Conservation (phyloP, 2,797 vertebrate genomes). For the Girardinus metallicus region DNA sequence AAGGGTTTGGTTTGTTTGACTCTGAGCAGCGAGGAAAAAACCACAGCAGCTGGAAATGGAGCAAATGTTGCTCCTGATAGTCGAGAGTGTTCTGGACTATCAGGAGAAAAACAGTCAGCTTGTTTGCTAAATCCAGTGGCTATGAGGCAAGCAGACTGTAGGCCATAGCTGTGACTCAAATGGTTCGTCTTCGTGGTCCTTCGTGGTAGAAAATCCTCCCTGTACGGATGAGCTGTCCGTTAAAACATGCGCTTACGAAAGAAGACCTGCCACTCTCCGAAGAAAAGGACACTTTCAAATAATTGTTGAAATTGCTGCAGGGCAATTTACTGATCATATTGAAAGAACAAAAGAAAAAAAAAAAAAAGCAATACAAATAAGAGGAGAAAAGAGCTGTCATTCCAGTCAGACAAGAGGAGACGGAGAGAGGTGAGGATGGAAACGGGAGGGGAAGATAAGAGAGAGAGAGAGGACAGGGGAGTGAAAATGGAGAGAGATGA, state of each 20-base stretch:
- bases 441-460: constrained; percentile 50
- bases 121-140: background rate
- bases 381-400: constrained; percentile 17
- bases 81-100: no score
- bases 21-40: no score
- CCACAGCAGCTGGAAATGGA: no score
- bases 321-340: constrained; percentile 21
- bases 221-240: constrained; percentile 6
- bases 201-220: constrained; percentile 30
- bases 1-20: no score
- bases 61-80: no score
- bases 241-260: background rate
- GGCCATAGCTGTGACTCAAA: background rate
- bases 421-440: constrained; percentile 26
- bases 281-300: constrained; percentile 29
- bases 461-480: constrained; percentile 25
- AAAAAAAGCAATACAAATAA: constrained; percentile 14
- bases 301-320: constrained; percentile 23
- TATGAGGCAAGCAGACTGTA: background rate
- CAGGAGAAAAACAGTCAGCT: background rate
- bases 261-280: background rate
- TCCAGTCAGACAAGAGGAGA: constrained; percentile 19
- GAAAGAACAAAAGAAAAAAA: constrained; percentile 14
- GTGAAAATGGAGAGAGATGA: constrained; percentile 47
- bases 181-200: background rate